These are phyloP conservation scores for Rhynchonycteris naso DNA, from an alignment of 2,797 vertebrate genomes.

Conservation along the genomic window DNA sequence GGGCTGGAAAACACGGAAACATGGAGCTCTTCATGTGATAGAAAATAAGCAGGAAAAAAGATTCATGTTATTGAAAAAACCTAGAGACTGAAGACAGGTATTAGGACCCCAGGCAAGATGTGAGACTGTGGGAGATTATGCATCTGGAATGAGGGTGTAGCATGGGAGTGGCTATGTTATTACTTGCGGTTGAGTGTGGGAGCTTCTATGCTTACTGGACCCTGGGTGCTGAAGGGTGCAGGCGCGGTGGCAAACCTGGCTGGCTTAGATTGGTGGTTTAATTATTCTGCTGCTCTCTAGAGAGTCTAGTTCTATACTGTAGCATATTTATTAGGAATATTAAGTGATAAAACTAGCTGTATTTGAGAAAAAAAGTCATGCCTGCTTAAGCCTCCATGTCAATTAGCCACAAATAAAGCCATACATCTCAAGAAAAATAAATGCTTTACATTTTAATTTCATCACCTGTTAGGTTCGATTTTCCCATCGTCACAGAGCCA, in stretches of 20 bases:
- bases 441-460: slow-evolving; percentile 47
- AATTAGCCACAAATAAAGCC: slow-evolving; percentile 72
- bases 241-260: neutral
- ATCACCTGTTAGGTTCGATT: slow-evolving; percentile 28
- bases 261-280: slow-evolving; percentile 15
- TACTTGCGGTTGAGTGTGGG: slow-evolving; percentile 37
- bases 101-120: slow-evolving; percentile 62
- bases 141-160: slow-evolving; percentile 24
- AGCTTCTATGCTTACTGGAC: slow-evolving; percentile 69
- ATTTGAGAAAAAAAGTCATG: slow-evolving; percentile 36
- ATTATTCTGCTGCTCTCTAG: slow-evolving; percentile 58
- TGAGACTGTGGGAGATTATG: slow-evolving; percentile 50
- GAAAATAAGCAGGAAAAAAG: slow-evolving; percentile 64
- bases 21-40: neutral
- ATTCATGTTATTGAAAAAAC: slow-evolving; percentile 55
- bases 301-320: slow-evolving; percentile 60
- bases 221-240: slow-evolving; percentile 38
- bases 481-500: neutral
- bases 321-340: slow-evolving; percentile 58
- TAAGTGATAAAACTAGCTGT: slow-evolving; percentile 46
- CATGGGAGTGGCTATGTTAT: slow-evolving; percentile 59
- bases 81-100: slow-evolving; percentile 53
- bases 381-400: slow-evolving; percentile 30
- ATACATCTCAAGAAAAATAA: slow-evolving; percentile 57
- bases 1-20: neutral